A percentile compares a stretch with the other conserved stretches of the same genome.
phyloP scores from a whole-genome alignment of 2,113 vertebrate species.

The Athene cunicularia region DNA sequence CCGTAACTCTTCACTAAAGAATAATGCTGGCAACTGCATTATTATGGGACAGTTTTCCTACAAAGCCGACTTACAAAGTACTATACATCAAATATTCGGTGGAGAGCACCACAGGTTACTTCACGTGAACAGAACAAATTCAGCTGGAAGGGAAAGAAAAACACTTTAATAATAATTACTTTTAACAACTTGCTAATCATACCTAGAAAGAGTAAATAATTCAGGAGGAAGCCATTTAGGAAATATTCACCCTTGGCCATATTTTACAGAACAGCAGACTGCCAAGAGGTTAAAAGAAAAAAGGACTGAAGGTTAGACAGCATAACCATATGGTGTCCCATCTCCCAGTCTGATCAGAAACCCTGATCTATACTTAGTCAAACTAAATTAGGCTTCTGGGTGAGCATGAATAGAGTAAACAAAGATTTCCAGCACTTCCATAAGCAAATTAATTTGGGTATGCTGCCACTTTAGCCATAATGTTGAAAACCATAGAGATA shows the following conservation, averaged over 20 bases:
- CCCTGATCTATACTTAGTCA: not conserved
- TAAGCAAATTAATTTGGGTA: not conserved
- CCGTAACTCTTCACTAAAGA: not conserved
- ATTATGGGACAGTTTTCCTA: not conserved
- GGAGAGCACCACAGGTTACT: not conserved
- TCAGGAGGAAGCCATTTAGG: not conserved
- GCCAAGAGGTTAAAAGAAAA: not conserved
- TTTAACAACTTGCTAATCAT: not conserved
- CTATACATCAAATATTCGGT: not conserved
- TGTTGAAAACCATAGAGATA: not conserved
- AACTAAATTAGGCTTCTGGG: not conserved
- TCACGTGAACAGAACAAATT: not conserved
- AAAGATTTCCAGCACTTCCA: not conserved
- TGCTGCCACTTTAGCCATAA: not conserved
- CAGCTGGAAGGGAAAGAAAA: not conserved
- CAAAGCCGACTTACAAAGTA: not conserved
- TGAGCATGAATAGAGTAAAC: not conserved
- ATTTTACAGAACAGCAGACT: not conserved
- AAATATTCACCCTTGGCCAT: not conserved
- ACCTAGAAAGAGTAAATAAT: not conserved
- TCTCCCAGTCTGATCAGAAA: not conserved
- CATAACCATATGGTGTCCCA: rapidly evolving
- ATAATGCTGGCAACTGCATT: not conserved
- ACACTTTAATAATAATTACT: not conserved
- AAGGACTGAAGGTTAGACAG: not conserved